Conservation (phyloP, 2,113 vertebrate species). For the Urocitellus parryii region DNA sequence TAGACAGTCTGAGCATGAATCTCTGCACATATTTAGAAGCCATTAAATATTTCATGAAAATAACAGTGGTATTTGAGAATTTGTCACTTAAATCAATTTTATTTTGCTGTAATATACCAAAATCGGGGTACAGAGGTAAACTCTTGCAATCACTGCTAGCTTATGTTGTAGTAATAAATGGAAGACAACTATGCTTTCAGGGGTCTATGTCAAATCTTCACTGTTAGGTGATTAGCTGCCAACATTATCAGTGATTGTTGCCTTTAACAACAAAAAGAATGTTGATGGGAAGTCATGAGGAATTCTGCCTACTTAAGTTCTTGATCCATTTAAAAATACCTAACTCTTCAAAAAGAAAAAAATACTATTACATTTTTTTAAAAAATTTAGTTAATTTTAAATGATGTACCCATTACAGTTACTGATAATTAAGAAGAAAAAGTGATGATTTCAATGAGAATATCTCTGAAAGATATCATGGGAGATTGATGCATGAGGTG, state of each 20-base stretch:
- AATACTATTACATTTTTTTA: not conserved
- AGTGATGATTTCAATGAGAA: not conserved
- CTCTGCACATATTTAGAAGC: conserved; percentile 70
- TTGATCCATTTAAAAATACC: conserved; percentile 43
- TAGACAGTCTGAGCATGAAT: conserved; percentile 66
- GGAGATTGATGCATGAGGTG: not conserved
- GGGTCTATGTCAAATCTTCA: conserved; percentile 56
- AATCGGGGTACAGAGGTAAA: not conserved
- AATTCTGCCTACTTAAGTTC: conserved; percentile 68
- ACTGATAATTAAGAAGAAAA: conserved; percentile 1
- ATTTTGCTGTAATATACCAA: conserved; percentile 21
- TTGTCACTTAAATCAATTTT: conserved; percentile 65
- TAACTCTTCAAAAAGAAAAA: not conserved
- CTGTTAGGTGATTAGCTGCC: conserved; percentile 51
- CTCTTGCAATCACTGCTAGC: conserved; percentile 56
- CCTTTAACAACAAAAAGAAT: conserved; percentile 78
- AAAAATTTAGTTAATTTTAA: not conserved
- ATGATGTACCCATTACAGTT: not conserved
- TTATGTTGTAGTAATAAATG: conserved; percentile 73
- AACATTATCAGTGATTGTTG: conserved; percentile 73
- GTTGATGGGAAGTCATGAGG: conserved; percentile 60
- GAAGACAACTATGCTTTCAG: conserved; percentile 75
- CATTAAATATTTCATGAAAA: conserved; percentile 48
- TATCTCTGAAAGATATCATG: not conserved
- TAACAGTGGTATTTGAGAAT: not conserved